A percentile compares a stretch with the other conserved stretches of the same genome.
Evolutionary conservation across 2,888 invertebrate genomes (phyloP).

Genomic region (Acanthacorydalis orientalis): DNA sequence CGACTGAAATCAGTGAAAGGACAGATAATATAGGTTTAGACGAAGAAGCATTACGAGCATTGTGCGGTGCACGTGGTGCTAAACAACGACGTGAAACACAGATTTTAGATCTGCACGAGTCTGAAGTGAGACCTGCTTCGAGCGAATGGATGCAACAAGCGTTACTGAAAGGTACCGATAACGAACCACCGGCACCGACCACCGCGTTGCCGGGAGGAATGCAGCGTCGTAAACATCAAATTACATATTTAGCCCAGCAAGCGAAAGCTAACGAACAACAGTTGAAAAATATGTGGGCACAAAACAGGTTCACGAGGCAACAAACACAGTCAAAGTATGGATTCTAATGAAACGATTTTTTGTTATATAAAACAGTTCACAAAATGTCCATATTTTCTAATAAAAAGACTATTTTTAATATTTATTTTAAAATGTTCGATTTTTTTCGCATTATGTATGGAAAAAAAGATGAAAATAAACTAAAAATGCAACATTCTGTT

Average conservation of each 20-base stretch:
- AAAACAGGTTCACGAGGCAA: constrained; percentile 57
- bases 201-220: constrained; percentile 18
- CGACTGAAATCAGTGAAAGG: neutral
- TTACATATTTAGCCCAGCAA: constrained; percentile 73
- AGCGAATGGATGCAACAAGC: constrained; percentile 61
- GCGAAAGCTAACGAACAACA: constrained; percentile 83
- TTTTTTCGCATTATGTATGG: neutral
- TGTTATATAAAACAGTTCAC: neutral
- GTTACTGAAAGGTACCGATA: constrained; percentile 42
- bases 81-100: constrained; percentile 39
- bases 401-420: neutral
- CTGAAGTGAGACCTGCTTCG: constrained; percentile 53
- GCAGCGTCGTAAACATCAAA: constrained; percentile 66
- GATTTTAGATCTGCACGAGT: constrained; percentile 59
- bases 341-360: constrained; percentile 37
- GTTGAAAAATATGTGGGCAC: constrained; percentile 79
- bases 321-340: constrained; percentile 85
- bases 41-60: constrained; percentile 27
- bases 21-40: neutral
- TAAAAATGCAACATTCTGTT: too few relatives aligned
- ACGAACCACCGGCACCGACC: constrained; percentile 32
- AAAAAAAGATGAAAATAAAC: neutral
- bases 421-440: neutral
- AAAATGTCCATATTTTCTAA: neutral
- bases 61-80: constrained; percentile 44